Evolutionary conservation across 2,113 vertebrate genomes (phyloP).

Genomic region (Bubo scandiacus): DNA sequence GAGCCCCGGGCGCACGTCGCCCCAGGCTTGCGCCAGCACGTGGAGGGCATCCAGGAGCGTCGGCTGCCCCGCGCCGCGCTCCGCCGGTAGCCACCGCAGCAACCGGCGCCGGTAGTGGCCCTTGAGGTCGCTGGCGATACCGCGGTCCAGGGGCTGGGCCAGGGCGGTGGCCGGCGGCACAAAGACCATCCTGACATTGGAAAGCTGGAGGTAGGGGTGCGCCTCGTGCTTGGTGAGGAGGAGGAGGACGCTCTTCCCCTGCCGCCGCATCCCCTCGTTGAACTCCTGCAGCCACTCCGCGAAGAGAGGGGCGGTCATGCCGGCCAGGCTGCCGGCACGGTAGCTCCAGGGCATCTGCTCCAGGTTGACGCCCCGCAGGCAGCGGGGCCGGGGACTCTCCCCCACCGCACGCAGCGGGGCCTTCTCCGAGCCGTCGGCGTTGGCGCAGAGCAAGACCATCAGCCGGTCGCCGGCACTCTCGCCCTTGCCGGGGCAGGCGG

Average conservation of each 20-base stretch:
- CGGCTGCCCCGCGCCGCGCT: not conserved
- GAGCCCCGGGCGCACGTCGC: not conserved
- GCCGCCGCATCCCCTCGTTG: not conserved
- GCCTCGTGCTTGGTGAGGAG: not conserved
- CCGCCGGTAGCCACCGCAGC: conserved; percentile 35
- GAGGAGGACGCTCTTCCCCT: not conserved
- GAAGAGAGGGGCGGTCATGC: not conserved
- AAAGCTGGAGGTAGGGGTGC: not conserved
- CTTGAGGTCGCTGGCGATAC: not conserved
- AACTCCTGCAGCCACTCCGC: conserved; percentile 39
- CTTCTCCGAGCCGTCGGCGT: conserved; percentile 28
- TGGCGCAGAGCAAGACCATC: conserved; percentile 44
- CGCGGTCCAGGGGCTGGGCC: conserved; percentile 3
- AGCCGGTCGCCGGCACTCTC: not conserved
- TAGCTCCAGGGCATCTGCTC: conserved; percentile 31
- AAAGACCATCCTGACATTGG: conserved; percentile 22
- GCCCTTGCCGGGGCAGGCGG: accelerated
- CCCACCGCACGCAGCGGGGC: conserved; percentile 3
- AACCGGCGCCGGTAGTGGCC: conserved; percentile 47
- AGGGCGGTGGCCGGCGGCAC: not conserved
- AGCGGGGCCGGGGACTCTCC: not conserved
- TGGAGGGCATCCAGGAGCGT: conserved; percentile 44
- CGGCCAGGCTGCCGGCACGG: not conserved
- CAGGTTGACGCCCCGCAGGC: not conserved
- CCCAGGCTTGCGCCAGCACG: conserved; percentile 33